phyloP scores from a whole-genome alignment of 1,140 invertebrate genomes.

The Portunus trituberculatus region DNA sequence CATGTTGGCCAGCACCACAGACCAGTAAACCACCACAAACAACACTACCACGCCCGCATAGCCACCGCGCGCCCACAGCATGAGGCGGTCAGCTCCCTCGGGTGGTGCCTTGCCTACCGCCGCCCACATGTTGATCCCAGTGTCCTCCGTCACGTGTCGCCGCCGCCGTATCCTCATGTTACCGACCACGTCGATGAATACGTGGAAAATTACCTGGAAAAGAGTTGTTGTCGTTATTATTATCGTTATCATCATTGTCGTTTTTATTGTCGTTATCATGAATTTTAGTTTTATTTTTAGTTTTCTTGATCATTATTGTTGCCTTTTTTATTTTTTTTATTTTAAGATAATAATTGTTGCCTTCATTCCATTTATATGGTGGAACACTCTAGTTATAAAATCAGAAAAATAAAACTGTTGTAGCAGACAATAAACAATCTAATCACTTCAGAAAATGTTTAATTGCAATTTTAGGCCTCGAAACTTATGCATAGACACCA shows the following conservation, averaged over 20 bases:
- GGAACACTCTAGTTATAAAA: too few relatives aligned
- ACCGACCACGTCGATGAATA: neutral
- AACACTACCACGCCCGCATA: neutral
- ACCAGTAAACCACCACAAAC: slow-evolving; percentile 35
- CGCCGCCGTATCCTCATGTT: neutral
- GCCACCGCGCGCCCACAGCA: neutral
- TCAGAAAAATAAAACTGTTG: too few relatives aligned
- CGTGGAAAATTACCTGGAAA: slow-evolving; percentile 53
- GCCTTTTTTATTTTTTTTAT: neutral
- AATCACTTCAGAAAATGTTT: too few relatives aligned
- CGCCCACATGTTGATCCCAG: neutral
- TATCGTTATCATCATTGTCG: neutral
- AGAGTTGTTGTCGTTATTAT: neutral
- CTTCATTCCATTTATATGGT: neutral
- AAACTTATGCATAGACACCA: too few relatives aligned
- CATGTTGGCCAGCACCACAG: slow-evolving; percentile 31
- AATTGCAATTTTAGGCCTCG: too few relatives aligned
- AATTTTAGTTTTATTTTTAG: too few relatives aligned
- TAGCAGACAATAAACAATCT: too few relatives aligned
- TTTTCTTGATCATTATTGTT: too few relatives aligned
- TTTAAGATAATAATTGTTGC: neutral
- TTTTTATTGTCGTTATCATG: neutral
- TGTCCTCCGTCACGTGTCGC: neutral
- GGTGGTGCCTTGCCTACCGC: slow-evolving; percentile 2
- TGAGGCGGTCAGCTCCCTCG: neutral